These are phyloP conservation scores for Conomelus anceps DNA, from an alignment of 2,888 invertebrate genomes.

Conservation along the genomic window DNA sequence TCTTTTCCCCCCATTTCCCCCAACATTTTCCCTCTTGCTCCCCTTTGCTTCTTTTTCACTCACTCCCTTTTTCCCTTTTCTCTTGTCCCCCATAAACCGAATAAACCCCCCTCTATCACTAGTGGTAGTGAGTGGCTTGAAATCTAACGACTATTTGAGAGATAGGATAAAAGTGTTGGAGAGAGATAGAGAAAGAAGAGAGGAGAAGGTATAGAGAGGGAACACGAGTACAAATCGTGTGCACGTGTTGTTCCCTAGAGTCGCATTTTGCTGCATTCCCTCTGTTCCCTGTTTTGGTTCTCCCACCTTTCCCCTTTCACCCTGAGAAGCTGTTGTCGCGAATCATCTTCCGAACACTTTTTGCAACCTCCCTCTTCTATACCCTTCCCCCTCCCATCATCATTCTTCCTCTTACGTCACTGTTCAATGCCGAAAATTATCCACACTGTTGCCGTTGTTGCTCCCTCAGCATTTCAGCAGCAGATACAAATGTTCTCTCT, in stretches of 20 bases:
- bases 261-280: neutral
- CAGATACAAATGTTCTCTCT: neutral
- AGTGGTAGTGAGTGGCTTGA: too few species aligned
- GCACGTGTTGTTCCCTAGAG: neutral
- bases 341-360: neutral
- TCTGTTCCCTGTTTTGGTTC: neutral
- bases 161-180: neutral
- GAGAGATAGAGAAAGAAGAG: neutral
- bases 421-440: neutral
- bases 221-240: neutral
- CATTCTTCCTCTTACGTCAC: neutral
- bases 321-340: neutral
- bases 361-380: neutral
- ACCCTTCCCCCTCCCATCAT: neutral
- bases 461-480: neutral
- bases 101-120: too few species aligned
- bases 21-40: too few species aligned
- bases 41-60: too few species aligned
- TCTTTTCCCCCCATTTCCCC: too few species aligned
- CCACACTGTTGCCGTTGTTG: neutral
- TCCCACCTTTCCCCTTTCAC: neutral
- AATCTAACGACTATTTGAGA: too few species aligned
- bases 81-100: too few species aligned
- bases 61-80: too few species aligned
- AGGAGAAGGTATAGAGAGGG: neutral